A percentile compares a stretch with the other conserved stretches of the same genome.
These are phyloP conservation scores for Baronia brevicornis DNA, from an alignment of 2,888 invertebrate species.

Conservation along the genomic window DNA sequence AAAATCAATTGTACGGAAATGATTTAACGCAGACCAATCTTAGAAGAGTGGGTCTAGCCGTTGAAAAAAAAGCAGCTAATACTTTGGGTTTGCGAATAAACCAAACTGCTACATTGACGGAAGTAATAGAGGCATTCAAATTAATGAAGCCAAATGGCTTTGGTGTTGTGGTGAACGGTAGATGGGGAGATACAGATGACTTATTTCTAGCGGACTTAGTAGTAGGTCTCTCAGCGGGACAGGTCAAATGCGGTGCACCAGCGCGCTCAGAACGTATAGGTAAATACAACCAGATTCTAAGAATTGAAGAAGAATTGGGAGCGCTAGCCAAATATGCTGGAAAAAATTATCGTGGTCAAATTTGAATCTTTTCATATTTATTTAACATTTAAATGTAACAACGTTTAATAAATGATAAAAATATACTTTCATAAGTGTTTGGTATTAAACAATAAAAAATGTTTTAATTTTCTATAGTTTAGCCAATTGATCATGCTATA, in stretches of 20 bases:
- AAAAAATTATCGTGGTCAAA: conserved; percentile 89
- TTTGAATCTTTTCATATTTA: conserved; percentile 6
- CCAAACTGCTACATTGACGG: conserved; percentile 97
- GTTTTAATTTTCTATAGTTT: no score
- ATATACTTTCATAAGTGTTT: not conserved
- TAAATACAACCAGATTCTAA: conserved; percentile 97
- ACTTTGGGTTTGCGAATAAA: conserved; percentile 94
- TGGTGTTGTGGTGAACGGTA: conserved; percentile 71
- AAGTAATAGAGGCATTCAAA: conserved; percentile 95
- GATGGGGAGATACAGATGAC: conserved; percentile 98
- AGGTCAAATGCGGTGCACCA: conserved; percentile 98
- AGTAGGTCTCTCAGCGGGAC: conserved; percentile 97
- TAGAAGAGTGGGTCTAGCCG: conserved; percentile 90
- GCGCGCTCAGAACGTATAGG: conserved; percentile 96
- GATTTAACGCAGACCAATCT: conserved; percentile 96
- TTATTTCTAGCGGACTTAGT: conserved; percentile 98
- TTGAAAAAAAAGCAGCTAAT: conserved; percentile 97
- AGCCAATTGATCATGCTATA: no score
- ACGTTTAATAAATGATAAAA: not conserved
- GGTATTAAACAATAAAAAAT: no score
- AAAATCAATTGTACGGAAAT: conserved; percentile 90
- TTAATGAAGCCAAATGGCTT: conserved; percentile 97
- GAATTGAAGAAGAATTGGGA: conserved; percentile 98
- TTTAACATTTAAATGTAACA: not conserved
- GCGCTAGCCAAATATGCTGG: conserved; percentile 94